Conservation (phyloP, 2,888 invertebrate species). For the Sabatieria punctata region DNA sequence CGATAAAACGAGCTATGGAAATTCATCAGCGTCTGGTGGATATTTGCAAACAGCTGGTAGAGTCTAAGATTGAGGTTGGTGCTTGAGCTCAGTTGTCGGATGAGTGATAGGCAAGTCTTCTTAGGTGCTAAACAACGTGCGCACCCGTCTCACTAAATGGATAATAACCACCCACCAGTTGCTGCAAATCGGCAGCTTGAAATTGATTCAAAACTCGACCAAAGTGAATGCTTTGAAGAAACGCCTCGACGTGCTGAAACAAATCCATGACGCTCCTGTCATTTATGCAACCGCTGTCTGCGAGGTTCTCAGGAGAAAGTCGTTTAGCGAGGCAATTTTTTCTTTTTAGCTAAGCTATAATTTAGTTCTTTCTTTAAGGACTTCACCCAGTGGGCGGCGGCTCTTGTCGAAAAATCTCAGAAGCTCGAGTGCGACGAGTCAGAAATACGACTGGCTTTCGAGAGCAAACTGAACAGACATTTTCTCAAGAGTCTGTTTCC, state of each 20-base stretch:
- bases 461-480: slow-evolving; percentile 3
- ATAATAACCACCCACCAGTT: slow-evolving; percentile 1
- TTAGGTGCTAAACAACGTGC: slow-evolving; percentile 7
- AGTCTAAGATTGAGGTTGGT: no score
- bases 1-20: no score
- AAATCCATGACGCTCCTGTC: slow-evolving; percentile 10
- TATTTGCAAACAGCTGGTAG: no score
- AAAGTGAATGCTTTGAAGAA: not conserved
- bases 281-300: slow-evolving; percentile 2
- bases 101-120: no score
- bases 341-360: no score
- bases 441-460: slow-evolving; percentile 1
- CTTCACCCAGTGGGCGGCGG: slow-evolving; percentile 1
- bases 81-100: no score
- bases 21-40: no score
- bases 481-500: slow-evolving; percentile 9
- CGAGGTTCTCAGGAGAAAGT: slow-evolving; percentile 5
- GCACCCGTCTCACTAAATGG: slow-evolving; percentile 4
- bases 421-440: slow-evolving; percentile 6
- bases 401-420: slow-evolving; percentile 3
- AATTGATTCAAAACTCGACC: not conserved
- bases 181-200: not conserved
- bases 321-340: slow-evolving; percentile 4
- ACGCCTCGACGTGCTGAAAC: slow-evolving; percentile 8
- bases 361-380: slow-evolving; percentile 9